Evolutionary conservation across 2,797 vertebrate species (phyloP).

Genomic region (Chelmon rostratus): DNA sequence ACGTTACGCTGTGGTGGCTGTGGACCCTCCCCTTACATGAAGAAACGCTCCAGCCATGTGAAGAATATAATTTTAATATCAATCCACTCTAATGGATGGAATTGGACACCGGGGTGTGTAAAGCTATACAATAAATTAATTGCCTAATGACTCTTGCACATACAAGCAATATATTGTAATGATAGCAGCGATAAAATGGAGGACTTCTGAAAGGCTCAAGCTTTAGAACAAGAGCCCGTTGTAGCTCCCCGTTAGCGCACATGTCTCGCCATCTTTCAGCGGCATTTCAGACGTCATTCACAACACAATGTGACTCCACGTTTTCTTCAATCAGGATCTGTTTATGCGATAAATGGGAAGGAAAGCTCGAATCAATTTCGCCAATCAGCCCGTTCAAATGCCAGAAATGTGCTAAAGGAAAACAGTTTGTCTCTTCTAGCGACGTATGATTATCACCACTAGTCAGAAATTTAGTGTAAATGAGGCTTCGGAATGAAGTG

Average conservation of each 20-base stretch:
- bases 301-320: constrained; percentile 15
- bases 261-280: constrained; percentile 42
- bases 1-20: constrained; percentile 33
- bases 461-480: constrained; percentile 42
- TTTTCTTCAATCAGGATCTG: constrained; percentile 27
- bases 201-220: constrained; percentile 29
- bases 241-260: constrained; percentile 18
- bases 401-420: constrained; percentile 41
- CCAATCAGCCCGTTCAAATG: constrained; percentile 45
- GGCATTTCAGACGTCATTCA: constrained; percentile 40
- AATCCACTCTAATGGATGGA: constrained; percentile 46
- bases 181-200: constrained; percentile 33
- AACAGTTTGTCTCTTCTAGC: constrained; percentile 23
- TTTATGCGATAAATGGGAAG: constrained; percentile 33
- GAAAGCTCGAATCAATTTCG: constrained; percentile 28
- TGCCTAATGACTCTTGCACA: constrained; percentile 62
- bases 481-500: constrained; percentile 21
- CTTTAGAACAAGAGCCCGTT: constrained; percentile 40
- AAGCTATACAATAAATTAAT: constrained; percentile 64
- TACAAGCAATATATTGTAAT: constrained; percentile 55
- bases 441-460: constrained; percentile 50
- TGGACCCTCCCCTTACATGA: constrained; percentile 33
- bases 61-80: constrained; percentile 54
- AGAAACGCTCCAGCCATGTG: constrained; percentile 40
- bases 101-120: constrained; percentile 54